Conservation (phyloP, 2,113 vertebrate genomes). For the Sinosuthora webbiana region DNA sequence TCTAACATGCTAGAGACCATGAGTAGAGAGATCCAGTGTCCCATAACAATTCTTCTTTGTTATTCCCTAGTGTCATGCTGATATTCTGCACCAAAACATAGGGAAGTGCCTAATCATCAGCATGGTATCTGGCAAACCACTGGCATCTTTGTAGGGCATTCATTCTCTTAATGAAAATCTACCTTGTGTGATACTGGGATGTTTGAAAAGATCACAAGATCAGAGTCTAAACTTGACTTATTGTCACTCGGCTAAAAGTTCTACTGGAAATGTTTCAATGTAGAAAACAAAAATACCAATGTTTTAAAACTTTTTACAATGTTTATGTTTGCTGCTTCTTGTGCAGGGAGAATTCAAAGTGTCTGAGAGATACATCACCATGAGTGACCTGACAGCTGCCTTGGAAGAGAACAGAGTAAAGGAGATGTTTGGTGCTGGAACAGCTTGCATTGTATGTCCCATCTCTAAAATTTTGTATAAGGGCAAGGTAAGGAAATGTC, state of each 20-base stretch:
- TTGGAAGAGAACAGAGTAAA: slow-evolving; percentile 80
- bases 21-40: neutral
- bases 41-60: neutral
- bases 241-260: neutral
- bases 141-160: neutral
- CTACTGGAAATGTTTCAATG: neutral
- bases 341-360: slow-evolving; percentile 86
- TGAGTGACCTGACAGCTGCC: slow-evolving; percentile 78
- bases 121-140: neutral
- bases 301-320: neutral
- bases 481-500: slow-evolving; percentile 75
- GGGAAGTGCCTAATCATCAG: neutral
- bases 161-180: neutral
- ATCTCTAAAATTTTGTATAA: slow-evolving; percentile 82
- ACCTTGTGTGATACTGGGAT: neutral
- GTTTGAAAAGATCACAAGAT: neutral
- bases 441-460: slow-evolving; percentile 87
- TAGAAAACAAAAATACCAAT: neutral
- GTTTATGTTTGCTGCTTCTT: neutral
- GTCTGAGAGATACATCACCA: slow-evolving; percentile 84
- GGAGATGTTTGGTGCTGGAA: slow-evolving; percentile 92
- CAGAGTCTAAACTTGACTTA: neutral
- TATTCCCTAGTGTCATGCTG: neutral
- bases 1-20: neutral
- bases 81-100: neutral